Base-by-base conservation (phyloP, 2,113 vertebrate genomes). In the Boulengeromyrus knoepffleri region DNA sequence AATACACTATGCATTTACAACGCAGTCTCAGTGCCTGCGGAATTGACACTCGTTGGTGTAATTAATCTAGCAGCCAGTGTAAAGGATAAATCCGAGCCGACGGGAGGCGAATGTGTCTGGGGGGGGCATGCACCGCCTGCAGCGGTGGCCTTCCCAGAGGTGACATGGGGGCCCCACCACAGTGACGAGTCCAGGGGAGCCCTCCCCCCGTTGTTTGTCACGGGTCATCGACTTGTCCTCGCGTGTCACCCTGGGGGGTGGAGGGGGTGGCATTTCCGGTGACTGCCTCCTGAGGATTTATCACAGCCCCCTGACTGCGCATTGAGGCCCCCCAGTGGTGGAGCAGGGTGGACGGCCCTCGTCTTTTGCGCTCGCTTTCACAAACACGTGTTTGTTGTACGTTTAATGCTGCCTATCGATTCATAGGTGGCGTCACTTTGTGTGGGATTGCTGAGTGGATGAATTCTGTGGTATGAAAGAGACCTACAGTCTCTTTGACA, bases 1-100 rank as follows among this genome's bases (percentile, higher is more conserved):
- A 93, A 92, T 94, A 95, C 94, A 94, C 93, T 95, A 93, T 94
- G 93, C 94, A 94, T 95, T 95, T 95, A 96, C 95, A 95, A 94
- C 93, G 91, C 94, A 94, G 94, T 95, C 95, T 95, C 94, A 92
- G 92, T 46, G 94, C 92, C 95, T 92, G 93, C 91, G 92, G 92
- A 94, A 93, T 90, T 91, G 93, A 90, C 91, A 90, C 92, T 92
- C 91, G 86, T 88, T 58, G 93, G 92, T 94, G 94, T 95, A 94
- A 96, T 96, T 96, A 95, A 95, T 96, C 94, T 94, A 42, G 92
- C 90, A 88, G 91, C 92, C 88, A 91, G 91, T 90, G 90, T 90
- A 90, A 91, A 91, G 92, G 92, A 94, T 93, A 93, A 93, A 94
- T 83, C 62, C 91, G 90, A 94, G 94, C 92, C 93, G 91, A 93